A percentile compares a stretch with the other conserved stretches of the same genome.
Conservation (phyloP, 2,888 invertebrate genomes). For the Dione vanillae region DNA sequence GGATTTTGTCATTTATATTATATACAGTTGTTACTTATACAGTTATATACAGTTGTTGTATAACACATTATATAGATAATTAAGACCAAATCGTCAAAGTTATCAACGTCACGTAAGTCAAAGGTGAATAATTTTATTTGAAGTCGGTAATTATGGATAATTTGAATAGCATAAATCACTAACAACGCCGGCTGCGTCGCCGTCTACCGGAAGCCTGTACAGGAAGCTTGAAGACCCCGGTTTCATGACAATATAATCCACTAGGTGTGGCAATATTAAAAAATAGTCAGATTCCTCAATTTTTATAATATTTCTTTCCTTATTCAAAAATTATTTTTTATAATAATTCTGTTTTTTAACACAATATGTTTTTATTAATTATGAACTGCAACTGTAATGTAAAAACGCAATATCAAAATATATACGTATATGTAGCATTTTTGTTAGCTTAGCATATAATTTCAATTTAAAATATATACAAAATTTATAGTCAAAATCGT, state of each 20-base stretch:
- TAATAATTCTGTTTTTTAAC: no score
- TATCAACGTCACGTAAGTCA: conserved; percentile 31
- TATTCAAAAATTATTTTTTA: no score
- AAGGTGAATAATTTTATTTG: conserved; percentile 57
- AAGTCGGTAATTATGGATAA: conserved; percentile 71
- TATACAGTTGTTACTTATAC: no score
- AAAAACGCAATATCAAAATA: no score
- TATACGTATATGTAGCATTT: no score
- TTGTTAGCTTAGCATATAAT: no score
- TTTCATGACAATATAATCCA: conserved; percentile 31
- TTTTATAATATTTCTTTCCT: no score
- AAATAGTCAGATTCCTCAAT: neutral
- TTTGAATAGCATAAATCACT: conserved; percentile 79
- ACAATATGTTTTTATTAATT: no score
- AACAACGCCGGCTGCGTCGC: conserved; percentile 65
- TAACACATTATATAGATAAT: conserved; percentile 1
- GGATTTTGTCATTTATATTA: conserved; percentile 6
- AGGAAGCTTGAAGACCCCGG: conserved; percentile 73
- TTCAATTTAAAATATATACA: no score
- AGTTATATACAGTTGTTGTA: no score
- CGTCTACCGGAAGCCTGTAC: conserved; percentile 70
- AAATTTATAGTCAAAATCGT: neutral
- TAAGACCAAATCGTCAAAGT: conserved; percentile 18
- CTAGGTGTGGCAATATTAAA: conserved; percentile 55
- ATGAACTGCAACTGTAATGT: no score